Conservation (phyloP, 2,888 invertebrate species). For the Nymphalis polychloros region DNA sequence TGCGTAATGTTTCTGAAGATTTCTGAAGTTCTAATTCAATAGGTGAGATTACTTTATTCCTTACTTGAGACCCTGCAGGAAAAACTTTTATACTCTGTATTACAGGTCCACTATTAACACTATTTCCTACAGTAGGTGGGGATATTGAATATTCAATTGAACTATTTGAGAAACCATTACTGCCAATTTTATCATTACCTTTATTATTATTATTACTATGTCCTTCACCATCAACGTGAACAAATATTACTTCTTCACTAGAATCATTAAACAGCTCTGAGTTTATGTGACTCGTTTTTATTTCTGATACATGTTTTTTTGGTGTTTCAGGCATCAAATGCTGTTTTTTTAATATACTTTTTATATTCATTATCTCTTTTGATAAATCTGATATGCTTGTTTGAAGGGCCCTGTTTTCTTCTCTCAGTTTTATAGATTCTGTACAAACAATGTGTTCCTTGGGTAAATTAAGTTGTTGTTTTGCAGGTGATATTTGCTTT, state of each 20-base stretch:
- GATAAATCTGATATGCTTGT: constrained; percentile 42
- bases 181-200: not conserved
- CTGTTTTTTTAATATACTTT: constrained; percentile 42
- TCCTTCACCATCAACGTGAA: constrained; percentile 17
- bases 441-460: constrained; percentile 36
- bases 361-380: constrained; percentile 47
- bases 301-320: constrained; percentile 5
- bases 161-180: too few relatives aligned
- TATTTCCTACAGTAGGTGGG: not conserved
- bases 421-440: constrained; percentile 46
- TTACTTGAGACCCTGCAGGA: not conserved
- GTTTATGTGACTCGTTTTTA: constrained; percentile 14
- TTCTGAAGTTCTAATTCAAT: not conserved
- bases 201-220: not conserved
- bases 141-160: not conserved
- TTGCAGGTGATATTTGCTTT: constrained; percentile 14
- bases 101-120: not conserved
- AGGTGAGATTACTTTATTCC: not conserved
- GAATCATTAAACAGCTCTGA: constrained; percentile 24
- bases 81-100: not conserved
- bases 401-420: constrained; percentile 47
- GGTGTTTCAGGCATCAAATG: constrained; percentile 20
- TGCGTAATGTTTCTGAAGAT: not conserved
- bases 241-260: constrained; percentile 26
- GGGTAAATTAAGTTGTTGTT: constrained; percentile 8